Conservation (phyloP, 2,888 invertebrate species). For the Sthenelais limicola region DNA sequence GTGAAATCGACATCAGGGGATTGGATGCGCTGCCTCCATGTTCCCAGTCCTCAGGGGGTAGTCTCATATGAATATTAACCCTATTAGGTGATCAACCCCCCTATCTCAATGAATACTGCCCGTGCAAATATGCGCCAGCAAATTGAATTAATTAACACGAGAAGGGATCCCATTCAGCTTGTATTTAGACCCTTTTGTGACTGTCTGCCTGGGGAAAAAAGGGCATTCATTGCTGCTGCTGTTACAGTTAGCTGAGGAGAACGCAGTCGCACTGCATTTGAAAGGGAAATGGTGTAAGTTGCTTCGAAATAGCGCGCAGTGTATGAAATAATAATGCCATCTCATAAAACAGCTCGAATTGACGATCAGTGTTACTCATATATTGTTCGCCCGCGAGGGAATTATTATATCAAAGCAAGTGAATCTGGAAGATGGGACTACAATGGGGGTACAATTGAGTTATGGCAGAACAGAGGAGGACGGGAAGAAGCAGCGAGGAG, state of each 20-base stretch:
- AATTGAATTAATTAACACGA: conserved; percentile 27
- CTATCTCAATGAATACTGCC: background rate
- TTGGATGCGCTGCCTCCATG: background rate
- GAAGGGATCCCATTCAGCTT: background rate
- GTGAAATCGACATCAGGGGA: conserved; percentile 33
- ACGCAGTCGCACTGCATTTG: no score
- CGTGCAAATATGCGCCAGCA: background rate
- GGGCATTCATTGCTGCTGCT: no score
- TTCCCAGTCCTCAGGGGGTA: background rate
- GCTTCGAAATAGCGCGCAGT: no score
- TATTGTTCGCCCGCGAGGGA: no score
- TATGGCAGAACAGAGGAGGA: background rate
- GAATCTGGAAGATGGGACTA: no score
- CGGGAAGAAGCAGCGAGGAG: background rate
- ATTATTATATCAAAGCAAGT: no score
- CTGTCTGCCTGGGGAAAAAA: background rate
- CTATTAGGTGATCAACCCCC: background rate
- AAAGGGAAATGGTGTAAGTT: no score
- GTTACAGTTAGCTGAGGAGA: no score
- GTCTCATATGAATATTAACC: conserved; percentile 27
- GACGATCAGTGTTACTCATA: no score
- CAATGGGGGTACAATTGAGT: background rate
- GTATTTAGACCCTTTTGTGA: background rate
- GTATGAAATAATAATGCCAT: no score
- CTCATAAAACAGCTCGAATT: no score